Evolutionary conservation across 2,113 vertebrate species (phyloP).

Genomic region (Macaca mulatta): DNA sequence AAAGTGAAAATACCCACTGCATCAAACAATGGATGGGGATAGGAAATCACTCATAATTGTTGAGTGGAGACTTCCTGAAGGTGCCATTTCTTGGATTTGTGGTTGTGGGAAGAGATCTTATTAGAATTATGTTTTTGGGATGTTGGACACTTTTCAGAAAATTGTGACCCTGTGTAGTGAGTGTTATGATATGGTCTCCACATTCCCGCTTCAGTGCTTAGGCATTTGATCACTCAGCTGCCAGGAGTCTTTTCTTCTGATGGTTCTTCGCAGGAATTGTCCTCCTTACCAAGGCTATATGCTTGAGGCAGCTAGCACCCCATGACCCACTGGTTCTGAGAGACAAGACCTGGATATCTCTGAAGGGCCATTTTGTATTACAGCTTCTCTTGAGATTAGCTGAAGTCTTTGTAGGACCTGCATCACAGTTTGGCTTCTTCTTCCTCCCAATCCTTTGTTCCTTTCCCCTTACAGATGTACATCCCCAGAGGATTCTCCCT

Average conservation of each 20-base stretch:
- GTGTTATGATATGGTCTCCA: background rate
- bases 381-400: too few relatives aligned
- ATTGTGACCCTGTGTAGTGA: too few relatives aligned
- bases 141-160: background rate
- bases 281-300: background rate
- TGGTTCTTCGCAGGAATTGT: background rate
- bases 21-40: background rate
- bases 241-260: background rate
- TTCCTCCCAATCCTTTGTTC: background rate
- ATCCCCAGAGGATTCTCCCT: background rate
- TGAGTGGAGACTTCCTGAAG: background rate
- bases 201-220: background rate
- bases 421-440: background rate
- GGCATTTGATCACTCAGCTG: background rate
- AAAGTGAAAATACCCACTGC: background rate
- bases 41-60: background rate
- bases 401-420: background rate
- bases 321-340: background rate
- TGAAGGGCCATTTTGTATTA: fast-evolving
- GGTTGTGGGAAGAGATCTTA: background rate
- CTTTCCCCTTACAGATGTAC: background rate
- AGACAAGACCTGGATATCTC: background rate
- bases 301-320: too few relatives aligned
- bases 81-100: background rate
- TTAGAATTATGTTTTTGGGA: background rate